Evolutionary conservation across 2,797 vertebrate genomes (phyloP).

Genomic region (Scomberomorus guttatus): DNA sequence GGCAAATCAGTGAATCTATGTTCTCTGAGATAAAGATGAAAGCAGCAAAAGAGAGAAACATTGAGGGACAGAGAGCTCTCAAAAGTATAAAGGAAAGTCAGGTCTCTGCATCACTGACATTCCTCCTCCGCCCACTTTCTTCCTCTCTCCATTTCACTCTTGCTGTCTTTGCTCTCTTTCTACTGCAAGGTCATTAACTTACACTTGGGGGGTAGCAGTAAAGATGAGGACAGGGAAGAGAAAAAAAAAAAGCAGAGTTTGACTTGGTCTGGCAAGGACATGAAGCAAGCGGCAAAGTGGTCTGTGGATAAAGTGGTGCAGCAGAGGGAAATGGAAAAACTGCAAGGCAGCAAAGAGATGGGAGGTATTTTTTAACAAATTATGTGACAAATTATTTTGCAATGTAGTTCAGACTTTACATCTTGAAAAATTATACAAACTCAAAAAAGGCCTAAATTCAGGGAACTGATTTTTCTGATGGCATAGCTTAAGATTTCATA

Average conservation of each 20-base stretch:
- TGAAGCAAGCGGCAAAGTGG: constrained; percentile 31
- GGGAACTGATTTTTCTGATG: not conserved
- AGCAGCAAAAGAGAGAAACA: not conserved
- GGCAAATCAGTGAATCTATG: constrained; percentile 6
- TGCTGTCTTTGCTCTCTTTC: constrained; percentile 44
- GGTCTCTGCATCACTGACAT: constrained; percentile 27
- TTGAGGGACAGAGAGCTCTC: constrained; percentile 1
- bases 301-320: constrained; percentile 18
- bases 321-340: not conserved
- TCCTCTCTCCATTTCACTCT: constrained; percentile 27
- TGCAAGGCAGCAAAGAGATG: not conserved
- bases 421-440: not conserved
- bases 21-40: constrained; percentile 10
- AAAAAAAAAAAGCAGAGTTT: constrained; percentile 32
- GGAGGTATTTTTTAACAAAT: not conserved
- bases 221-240: constrained; percentile 38
- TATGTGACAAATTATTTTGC: not conserved
- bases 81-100: constrained; percentile 29
- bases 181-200: constrained; percentile 62
- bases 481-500: not conserved
- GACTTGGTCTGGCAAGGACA: constrained; percentile 47
- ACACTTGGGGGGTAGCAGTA: constrained; percentile 32
- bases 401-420: not conserved
- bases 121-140: constrained; percentile 31
- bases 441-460: not conserved